Conservation (phyloP, 2,797 vertebrate genomes). For the Diplodus puntazzo region DNA sequence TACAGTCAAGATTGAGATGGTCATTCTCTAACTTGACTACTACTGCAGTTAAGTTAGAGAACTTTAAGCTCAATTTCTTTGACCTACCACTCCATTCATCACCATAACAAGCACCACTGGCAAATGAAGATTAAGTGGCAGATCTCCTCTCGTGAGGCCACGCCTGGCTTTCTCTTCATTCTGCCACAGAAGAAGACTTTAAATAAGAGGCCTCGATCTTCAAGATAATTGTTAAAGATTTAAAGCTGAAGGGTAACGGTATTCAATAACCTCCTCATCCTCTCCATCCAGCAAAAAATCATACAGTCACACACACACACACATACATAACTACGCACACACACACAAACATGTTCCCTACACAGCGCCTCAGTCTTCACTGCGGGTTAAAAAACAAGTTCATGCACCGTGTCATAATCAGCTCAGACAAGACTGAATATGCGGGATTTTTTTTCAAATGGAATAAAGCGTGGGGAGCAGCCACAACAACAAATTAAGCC, state of each 20-base stretch:
- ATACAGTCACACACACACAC: constrained; percentile 23
- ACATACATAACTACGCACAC: background rate
- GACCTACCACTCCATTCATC: constrained; percentile 68
- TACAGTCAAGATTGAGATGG: constrained; percentile 12
- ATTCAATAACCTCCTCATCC: constrained; percentile 60
- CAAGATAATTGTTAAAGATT: constrained; percentile 79
- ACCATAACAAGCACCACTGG: constrained; percentile 54
- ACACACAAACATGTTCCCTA: constrained; percentile 45
- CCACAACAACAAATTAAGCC: constrained; percentile 76
- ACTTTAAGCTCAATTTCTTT: constrained; percentile 56
- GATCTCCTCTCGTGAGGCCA: constrained; percentile 50
- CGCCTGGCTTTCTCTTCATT: constrained; percentile 31
- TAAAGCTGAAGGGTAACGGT: constrained; percentile 62
- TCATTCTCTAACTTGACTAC: constrained; percentile 42
- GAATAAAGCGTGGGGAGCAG: constrained; percentile 60
- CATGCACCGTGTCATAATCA: constrained; percentile 76
- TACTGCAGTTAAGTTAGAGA: constrained; percentile 36
- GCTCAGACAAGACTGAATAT: constrained; percentile 75
- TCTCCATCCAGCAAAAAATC: constrained; percentile 45
- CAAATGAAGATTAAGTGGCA: constrained; percentile 72
- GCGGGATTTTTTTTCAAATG: constrained; percentile 53
- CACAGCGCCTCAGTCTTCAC: constrained; percentile 73
- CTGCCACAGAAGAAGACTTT: constrained; percentile 49
- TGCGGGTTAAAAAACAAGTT: constrained; percentile 81
- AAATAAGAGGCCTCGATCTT: constrained; percentile 67